Evolutionary conservation across 2,797 vertebrate species (phyloP).

Genomic region (Sardinella longiceps): DNA sequence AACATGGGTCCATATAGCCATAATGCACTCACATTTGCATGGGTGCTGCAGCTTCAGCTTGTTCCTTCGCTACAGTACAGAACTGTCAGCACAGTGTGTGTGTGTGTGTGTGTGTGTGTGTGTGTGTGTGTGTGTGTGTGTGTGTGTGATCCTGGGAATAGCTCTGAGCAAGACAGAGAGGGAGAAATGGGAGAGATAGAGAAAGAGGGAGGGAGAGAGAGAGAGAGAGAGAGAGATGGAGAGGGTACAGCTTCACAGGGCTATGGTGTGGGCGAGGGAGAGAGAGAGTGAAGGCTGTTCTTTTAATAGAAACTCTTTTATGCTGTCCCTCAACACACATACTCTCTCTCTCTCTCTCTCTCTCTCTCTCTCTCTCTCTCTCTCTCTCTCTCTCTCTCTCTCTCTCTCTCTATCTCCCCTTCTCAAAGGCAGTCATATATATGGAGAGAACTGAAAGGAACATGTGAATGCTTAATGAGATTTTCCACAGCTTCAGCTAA

Average conservation of each 20-base stretch:
- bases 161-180: neutral
- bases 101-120: neutral
- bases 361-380: no score
- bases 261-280: constrained; percentile 64
- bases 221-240: neutral
- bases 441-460: constrained; percentile 72
- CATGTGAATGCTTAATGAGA: constrained; percentile 49
- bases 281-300: constrained; percentile 67
- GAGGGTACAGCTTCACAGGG: constrained; percentile 42
- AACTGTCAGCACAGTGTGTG: neutral
- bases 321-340: constrained; percentile 68
- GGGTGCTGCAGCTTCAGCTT: neutral
- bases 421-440: constrained; percentile 75
- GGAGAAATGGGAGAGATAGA: no score
- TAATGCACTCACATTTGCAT: neutral
- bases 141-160: neutral
- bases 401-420: constrained; percentile 60
- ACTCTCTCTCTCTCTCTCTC: no score
- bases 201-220: neutral
- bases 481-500: constrained; percentile 22
- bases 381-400: constrained; percentile 66
- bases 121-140: no score
- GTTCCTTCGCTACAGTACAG: neutral
- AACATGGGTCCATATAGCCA: no score
- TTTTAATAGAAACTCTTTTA: constrained; percentile 70